Evolutionary conservation across 2,888 invertebrate genomes (phyloP).

Genomic region (Abrostola triplasia): DNA sequence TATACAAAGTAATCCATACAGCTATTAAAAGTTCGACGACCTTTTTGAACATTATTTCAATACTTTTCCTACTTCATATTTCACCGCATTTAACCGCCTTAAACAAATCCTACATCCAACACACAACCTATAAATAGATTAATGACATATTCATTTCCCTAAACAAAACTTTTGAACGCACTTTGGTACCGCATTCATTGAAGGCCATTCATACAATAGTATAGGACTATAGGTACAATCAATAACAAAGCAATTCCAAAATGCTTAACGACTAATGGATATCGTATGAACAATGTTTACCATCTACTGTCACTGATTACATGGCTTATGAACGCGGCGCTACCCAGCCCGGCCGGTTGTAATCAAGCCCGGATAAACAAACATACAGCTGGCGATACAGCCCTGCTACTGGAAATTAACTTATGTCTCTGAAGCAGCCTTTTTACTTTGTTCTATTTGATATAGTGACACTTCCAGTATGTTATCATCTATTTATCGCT

Average conservation of each 20-base stretch:
- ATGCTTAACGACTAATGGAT: conserved; percentile 61
- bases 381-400: conserved; percentile 43
- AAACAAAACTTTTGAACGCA: neutral
- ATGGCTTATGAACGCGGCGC: conserved; percentile 46
- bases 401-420: conserved; percentile 50
- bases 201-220: conserved; percentile 37
- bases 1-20: too few species aligned
- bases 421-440: conserved; percentile 43
- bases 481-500: neutral
- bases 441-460: conserved; percentile 23
- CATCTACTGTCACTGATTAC: conserved; percentile 59
- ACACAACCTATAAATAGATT: neutral
- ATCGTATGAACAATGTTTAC: conserved; percentile 64
- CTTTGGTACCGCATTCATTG: neutral
- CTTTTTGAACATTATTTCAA: too few species aligned
- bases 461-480: conserved; percentile 18
- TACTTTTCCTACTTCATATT: too few species aligned
- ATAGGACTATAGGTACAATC: conserved; percentile 35
- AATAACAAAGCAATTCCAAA: conserved; percentile 56
- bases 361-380: conserved; percentile 59
- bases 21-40: too few species aligned
- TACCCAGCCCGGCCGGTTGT: conserved; percentile 42
- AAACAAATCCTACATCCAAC: neutral
- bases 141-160: neutral
- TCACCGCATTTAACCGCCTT: too few species aligned